phyloP scores from a whole-genome alignment of 2,888 invertebrate genomes.

The Torymus auratus region DNA sequence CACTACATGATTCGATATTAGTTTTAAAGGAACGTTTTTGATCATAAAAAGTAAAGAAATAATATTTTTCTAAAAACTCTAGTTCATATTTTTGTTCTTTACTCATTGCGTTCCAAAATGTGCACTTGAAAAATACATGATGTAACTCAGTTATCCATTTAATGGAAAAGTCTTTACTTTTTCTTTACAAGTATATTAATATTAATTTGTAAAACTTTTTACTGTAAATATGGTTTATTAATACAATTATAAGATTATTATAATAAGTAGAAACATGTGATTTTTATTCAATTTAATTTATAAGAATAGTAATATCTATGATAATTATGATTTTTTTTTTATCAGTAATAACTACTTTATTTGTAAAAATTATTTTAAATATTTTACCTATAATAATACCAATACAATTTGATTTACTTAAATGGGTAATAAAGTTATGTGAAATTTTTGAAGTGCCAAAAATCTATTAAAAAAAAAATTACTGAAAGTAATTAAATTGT shows the following conservation, averaged over 20 bases:
- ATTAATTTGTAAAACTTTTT: slow-evolving; percentile 36
- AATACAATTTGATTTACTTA: not conserved
- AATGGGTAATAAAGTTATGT: slow-evolving; percentile 49
- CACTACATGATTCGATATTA: slow-evolving; percentile 16
- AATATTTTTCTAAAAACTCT: slow-evolving; percentile 17
- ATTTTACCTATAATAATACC: no score
- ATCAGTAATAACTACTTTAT: slow-evolving; percentile 6
- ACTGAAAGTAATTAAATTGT: not conserved
- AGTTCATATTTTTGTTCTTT: slow-evolving; percentile 1
- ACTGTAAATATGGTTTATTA: slow-evolving; percentile 42
- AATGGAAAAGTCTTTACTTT: slow-evolving; percentile 19
- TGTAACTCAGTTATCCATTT: slow-evolving; percentile 38
- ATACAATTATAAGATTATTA: slow-evolving; percentile 12
- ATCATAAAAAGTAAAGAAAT: slow-evolving; percentile 27
- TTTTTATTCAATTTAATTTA: slow-evolving; percentile 21
- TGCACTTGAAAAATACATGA: slow-evolving; percentile 30
- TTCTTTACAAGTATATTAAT: slow-evolving; percentile 23
- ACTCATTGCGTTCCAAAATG: slow-evolving; percentile 18
- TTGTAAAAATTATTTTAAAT: no score
- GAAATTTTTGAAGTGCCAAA: slow-evolving; percentile 36
- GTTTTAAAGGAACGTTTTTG: not conserved
- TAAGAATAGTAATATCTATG: slow-evolving; percentile 12
- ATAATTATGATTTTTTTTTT: not conserved
- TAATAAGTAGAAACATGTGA: slow-evolving; percentile 38
- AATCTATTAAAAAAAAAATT: slow-evolving; percentile 11